Base-by-base conservation (phyloP, 2,113 vertebrate genomes). In the Perca flavescens region DNA sequence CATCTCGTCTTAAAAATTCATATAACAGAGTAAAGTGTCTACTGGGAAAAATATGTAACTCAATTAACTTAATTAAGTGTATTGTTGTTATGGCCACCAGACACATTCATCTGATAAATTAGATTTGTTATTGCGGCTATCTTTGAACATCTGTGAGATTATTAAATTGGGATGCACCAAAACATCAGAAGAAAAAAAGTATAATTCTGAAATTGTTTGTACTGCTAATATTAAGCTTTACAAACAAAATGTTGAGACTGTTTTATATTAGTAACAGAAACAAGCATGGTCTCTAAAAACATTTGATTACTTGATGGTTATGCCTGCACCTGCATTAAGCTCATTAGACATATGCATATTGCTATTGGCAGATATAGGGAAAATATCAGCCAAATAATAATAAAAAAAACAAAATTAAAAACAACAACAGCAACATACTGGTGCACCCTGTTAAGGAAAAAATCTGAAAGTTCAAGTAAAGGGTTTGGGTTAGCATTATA, bases 391-490 rank as follows among this genome's bases (percentile, higher is more conserved):
- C 14, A 57, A 74, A 74, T 10, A 74, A 28, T 28, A 28, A 28
- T 28, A 19, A 47, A n/a, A 64, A 68, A 1, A 28, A 68, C 5
- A 60, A 4, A 47, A 21, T 0, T 77, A 49, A 36, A 22, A 49
- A 50, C 5, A 25, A 67, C n/a, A 79, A 72, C 16, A 74, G 28
- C 9, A 73, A 64, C n/a, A 83, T 47, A 40, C 22, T 34, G 83
- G 47, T 75, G 57, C 54, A 70, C 75, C 73, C 21, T 76, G 65
- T 80, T 82, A 28, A 69, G 70, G 25, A 83, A 70, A 36, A 25
- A 46, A 80, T 52, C 12, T 54, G 47, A 85, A 76, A 73, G 66
- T 94, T 94, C 92, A 93, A 93, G 90, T 94, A 87, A 86, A 86
- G 79, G 25, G 68, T 80, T 83, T 79, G 72, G 50, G 80, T 86